Evolutionary conservation across 37 sponge, comb jelly and placozoan species (phyloP).

Genomic region (Spongilla lacustris): DNA sequence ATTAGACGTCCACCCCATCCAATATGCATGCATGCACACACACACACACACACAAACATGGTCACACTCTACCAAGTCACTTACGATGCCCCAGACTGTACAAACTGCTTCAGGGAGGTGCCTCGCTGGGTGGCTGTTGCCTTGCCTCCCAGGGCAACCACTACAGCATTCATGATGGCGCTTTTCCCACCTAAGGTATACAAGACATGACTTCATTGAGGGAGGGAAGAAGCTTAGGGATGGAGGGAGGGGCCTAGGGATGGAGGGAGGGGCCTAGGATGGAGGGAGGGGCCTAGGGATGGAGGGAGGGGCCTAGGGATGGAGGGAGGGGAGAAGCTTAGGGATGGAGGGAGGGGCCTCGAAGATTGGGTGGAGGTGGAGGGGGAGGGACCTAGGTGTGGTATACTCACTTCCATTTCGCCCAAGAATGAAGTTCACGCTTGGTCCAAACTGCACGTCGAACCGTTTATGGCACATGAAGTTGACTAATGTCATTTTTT

Average conservation of each 20-base stretch:
- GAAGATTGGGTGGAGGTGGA: background rate
- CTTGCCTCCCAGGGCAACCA: slow-evolving; percentile 93
- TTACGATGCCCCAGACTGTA: slow-evolving; percentile 71
- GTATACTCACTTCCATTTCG: slow-evolving; percentile 95
- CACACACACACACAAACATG: background rate
- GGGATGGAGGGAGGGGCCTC: background rate
- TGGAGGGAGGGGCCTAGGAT: background rate
- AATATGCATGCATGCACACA: no score
- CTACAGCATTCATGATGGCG: slow-evolving; percentile 96
- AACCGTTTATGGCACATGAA: slow-evolving; percentile 97
- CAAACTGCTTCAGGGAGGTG: slow-evolving; percentile 85
- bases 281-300: background rate
- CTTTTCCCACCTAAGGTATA: slow-evolving; percentile 99
- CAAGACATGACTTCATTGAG: background rate
- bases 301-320: background rate
- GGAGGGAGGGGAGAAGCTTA: background rate
- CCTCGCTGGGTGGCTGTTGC: slow-evolving; percentile 86
- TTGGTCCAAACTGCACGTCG: slow-evolving; percentile 72
- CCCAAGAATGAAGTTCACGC: slow-evolving; percentile 95
- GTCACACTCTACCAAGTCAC: background rate
- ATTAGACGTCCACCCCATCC: no score
- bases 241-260: background rate
- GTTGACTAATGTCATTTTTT: slow-evolving; percentile 77
- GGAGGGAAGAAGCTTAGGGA: background rate
- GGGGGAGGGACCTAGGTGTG: background rate